Evolutionary conservation across 1,140 invertebrate species (phyloP).

Genomic region (Magallana angulata): DNA sequence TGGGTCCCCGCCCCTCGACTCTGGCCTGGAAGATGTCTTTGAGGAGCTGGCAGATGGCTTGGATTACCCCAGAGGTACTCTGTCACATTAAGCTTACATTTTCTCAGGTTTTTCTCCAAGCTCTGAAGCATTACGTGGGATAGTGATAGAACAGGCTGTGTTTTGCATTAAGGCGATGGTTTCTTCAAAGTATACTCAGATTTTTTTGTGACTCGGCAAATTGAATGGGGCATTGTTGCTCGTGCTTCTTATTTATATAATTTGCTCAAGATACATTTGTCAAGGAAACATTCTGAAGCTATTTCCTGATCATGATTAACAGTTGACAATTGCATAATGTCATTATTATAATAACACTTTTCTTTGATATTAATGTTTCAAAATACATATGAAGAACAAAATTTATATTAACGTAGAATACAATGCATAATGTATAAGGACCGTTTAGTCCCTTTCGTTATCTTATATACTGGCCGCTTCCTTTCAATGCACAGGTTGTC

Average conservation of each 20-base stretch:
- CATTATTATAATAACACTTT: too few species aligned
- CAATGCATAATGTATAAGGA: neutral
- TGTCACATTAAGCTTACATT: neutral
- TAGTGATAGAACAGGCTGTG: too few species aligned
- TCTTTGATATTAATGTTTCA: neutral
- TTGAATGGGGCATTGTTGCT: too few species aligned
- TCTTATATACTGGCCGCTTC: neutral
- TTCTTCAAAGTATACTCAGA: neutral
- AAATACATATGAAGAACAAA: neutral
- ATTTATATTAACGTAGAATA: neutral
- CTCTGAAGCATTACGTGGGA: too few species aligned
- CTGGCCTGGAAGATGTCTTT: constrained; percentile 55
- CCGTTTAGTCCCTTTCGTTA: neutral
- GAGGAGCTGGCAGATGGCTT: constrained; percentile 78
- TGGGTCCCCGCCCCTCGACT: constrained; percentile 51
- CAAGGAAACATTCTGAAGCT: too few species aligned
- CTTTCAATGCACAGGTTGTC: neutral
- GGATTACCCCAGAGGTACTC: constrained; percentile 68
- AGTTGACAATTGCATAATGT: too few species aligned
- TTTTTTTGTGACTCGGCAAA: too few species aligned
- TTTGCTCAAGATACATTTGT: too few species aligned
- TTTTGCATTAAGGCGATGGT: neutral
- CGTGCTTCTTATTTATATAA: too few species aligned
- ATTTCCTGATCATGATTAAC: too few species aligned
- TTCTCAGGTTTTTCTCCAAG: neutral